A percentile compares a stretch with the other conserved stretches of the same genome.
These are phyloP conservation scores for Sepiola atlantica DNA, from an alignment of 2,888 invertebrate species.

Conservation along the genomic window DNA sequence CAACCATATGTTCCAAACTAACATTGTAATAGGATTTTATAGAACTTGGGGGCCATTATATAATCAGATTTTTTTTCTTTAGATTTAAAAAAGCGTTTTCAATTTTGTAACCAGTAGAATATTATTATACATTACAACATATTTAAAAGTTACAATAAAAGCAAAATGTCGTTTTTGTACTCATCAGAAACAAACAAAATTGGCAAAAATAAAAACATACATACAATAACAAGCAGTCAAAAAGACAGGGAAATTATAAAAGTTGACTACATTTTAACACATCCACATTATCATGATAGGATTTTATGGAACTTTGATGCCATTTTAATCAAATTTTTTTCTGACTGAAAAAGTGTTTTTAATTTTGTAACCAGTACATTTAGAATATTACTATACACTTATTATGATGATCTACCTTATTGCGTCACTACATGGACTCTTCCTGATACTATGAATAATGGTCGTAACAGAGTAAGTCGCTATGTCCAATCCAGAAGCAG, in stretches of 20 bases:
- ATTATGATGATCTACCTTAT: too few species aligned
- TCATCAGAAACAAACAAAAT: not conserved
- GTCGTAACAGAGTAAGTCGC: too few species aligned
- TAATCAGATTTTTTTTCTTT: not conserved
- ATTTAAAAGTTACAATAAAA: not conserved
- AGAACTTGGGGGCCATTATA: not conserved
- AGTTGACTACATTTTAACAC: not conserved
- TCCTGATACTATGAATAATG: too few species aligned
- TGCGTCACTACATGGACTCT: too few species aligned
- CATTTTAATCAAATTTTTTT: too few species aligned
- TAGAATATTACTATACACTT: too few species aligned
- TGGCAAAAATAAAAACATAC: not conserved
- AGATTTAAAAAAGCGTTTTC: not conserved
- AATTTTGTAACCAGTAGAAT: not conserved
- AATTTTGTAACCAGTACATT: too few species aligned
- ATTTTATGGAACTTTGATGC: too few species aligned
- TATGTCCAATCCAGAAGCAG: too few species aligned
- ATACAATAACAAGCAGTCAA: not conserved
- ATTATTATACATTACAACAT: not conserved
- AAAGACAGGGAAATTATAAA: not conserved
- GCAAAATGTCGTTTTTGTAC: not conserved
- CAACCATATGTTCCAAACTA: not conserved
- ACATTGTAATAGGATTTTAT: not conserved
- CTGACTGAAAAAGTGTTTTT: too few species aligned
- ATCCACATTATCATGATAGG: too few species aligned